Conservation (phyloP, 1,140 invertebrate species). For the Nasonia vitripennis region DNA sequence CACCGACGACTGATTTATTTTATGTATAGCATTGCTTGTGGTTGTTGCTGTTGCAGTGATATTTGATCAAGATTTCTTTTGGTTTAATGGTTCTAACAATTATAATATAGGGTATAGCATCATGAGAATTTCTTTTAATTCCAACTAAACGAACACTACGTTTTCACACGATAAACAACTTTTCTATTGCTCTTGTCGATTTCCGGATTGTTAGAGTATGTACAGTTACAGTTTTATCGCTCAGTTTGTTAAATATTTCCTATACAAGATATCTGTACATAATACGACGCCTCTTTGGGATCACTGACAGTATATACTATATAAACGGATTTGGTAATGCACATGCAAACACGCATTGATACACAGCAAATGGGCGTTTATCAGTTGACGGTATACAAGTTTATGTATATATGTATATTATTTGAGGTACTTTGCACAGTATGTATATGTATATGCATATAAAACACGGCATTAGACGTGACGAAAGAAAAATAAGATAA, state of each 20-base stretch:
- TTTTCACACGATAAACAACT: neutral
- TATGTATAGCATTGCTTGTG: neutral
- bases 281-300: conserved; percentile 33
- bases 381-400: conserved; percentile 10
- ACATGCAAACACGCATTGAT: conserved; percentile 48
- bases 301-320: conserved; percentile 7
- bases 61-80: neutral
- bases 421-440: neutral
- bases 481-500: conserved; percentile 16
- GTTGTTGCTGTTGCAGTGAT: neutral
- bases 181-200: neutral
- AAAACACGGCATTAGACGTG: conserved; percentile 15
- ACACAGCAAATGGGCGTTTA: conserved; percentile 30
- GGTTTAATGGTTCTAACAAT: neutral
- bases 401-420: conserved; percentile 4
- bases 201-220: neutral
- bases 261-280: conserved; percentile 38
- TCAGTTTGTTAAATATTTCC: neutral
- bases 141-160: neutral
- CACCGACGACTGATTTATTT: neutral
- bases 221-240: neutral
- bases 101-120: neutral
- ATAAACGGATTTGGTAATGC: conserved; percentile 31
- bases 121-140: neutral
- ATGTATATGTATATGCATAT: neutral